Conservation (phyloP, 2,797 vertebrate species). For the Darevskia nairensis region DNA sequence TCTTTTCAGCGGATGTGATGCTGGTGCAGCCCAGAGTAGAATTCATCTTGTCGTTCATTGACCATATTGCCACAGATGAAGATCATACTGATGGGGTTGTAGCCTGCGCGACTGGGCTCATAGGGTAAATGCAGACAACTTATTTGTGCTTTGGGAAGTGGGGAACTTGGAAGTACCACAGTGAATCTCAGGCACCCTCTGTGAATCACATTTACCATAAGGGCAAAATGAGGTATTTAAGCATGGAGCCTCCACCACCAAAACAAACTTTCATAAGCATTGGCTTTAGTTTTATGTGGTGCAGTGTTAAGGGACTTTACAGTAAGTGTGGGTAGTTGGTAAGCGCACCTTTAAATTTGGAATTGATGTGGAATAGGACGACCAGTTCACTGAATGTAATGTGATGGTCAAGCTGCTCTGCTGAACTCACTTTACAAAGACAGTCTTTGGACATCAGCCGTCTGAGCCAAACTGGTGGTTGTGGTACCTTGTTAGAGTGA, state of each 20-base stretch:
- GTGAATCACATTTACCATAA: neutral
- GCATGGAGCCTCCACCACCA: neutral
- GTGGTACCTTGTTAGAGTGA: neutral
- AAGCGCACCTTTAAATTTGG: neutral
- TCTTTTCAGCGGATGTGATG: conserved; percentile 92
- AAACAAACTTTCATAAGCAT: neutral
- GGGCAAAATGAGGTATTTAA: neutral
- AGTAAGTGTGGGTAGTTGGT: neutral
- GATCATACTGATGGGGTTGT: conserved; percentile 96
- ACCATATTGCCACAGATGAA: conserved; percentile 96
- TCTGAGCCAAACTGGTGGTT: neutral
- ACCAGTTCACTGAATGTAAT: neutral
- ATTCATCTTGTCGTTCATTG: conserved; percentile 97
- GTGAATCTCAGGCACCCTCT: neutral
- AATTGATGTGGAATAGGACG: neutral
- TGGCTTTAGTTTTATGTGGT: neutral
- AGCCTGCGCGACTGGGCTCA: conserved; percentile 93
- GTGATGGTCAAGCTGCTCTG: neutral
- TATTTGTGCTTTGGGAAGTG: accelerated
- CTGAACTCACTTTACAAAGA: neutral
- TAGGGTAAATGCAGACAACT: conserved; percentile 82
- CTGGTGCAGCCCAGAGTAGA: conserved; percentile 96
- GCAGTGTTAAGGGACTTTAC: neutral
- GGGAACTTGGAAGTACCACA: neutral
- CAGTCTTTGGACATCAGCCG: neutral